Base-by-base conservation (phyloP, 1,140 invertebrate species). In the Prorops nasuta region DNA sequence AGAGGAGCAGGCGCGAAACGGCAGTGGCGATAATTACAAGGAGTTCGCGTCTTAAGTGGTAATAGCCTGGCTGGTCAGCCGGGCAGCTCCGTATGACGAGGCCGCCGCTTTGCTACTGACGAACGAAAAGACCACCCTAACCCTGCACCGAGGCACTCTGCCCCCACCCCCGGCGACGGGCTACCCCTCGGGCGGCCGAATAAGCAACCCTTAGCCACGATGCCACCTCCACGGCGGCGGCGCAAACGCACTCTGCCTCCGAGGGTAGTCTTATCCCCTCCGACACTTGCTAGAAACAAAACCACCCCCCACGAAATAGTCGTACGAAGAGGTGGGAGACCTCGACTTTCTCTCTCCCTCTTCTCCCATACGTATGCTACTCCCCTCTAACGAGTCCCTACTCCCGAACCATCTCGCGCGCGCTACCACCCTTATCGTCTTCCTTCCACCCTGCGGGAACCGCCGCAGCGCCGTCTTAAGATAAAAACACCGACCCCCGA, bases 31-130 rank as follows among this genome's bases (percentile, higher is more conserved):
- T 66, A 61, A 59, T 67, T 71, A 67, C 70, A 71, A 74, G 72
- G 70, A 67, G 67, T 69, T 60, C 71, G 72, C 73, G 73, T 73
- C 73, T 76, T 76, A 73, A 72, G 73, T 74, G 69, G 69, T 69
- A 63, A 64, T 64, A 66, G 67, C 70, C 69, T 70, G 67, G 72
- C 72, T 73, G 74, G 72, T 74, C 70, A 71, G 71, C 66, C 63
- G 69, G 64, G 72, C 71, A 74, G 74, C 73, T 72, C 74, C 74
- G 74, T 76, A 69, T 76, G 72, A 77, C 70, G 69, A 76, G 75
- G 72, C 75, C 74, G 75, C 75, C 75, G 74, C 75, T 76, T 76
- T 68, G 69, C 75, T 77, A 76, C 74, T 76, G 72, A 76, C 72
- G 69, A 71, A 63, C 71, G 70, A 74, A 28, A 74, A 72, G 69